Base-by-base conservation (phyloP, 1,140 invertebrate species). In the Eulimnadia texana region DNA sequence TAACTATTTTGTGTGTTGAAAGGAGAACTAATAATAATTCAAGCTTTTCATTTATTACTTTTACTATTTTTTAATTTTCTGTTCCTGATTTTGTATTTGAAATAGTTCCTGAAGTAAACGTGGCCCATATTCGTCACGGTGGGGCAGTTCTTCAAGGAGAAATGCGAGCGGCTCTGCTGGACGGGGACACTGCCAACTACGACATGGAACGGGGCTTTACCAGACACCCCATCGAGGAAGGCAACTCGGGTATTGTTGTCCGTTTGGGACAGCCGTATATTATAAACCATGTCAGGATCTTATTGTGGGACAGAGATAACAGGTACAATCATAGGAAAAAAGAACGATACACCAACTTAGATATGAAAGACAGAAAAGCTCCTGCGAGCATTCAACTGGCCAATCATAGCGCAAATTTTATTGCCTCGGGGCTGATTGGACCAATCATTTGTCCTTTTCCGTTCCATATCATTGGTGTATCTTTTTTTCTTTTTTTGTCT, bases 171-270 rank as follows among this genome's bases (percentile, higher is more conserved):
- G 85, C 85, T 33, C 75, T 97, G 58, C 74, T 97, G 27, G 91
- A 98, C 74, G 92, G 91, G 6, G 88, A 97, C 73, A 79, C 76
- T 33, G 79, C 80, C 60, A 87, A 82, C 70, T 95, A 95, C 73
- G 91, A 95, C 73, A 87, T 93, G 81, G 92, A 95, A 71, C 78
- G 84, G 67, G 91, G 85, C 56, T 97, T 96, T 70, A 94, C 93
- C 0, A 80, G 92, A 2, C 93, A 98, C 75, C 82, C 85, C 42
- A 98, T 98, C 69, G 88, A 84, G 66, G 90, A 69, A n/a, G 63
- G 64, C 13, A 83, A 84, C 70, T 79, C 82, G 63, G 85, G 88
- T 58, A 96, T 98, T 71, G 77, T 92, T 0, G 84, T 98, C 13
- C 86, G 90, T 70, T 78, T 98, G 16, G 86, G 86, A 57, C 83